Base-by-base conservation (phyloP, 2,888 invertebrate species). In the Tubiluchus corallicola region DNA sequence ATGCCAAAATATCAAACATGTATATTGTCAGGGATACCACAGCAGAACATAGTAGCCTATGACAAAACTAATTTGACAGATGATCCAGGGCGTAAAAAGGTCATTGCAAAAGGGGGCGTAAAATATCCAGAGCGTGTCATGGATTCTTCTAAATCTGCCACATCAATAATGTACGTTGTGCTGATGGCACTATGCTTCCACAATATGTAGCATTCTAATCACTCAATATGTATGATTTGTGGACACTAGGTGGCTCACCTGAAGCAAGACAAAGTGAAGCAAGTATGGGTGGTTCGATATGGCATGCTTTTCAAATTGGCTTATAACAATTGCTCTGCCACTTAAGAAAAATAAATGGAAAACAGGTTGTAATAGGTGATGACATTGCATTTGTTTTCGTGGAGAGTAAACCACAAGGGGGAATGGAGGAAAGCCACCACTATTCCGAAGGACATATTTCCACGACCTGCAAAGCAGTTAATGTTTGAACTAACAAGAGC, bases 191-290 rank as follows among this genome's bases (percentile, higher is more conserved):
- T 38, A 17, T 61, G 2, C 49, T 65, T 20, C 63, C 64, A 3
- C 53, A 54, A 18, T 67, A 65, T 50, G 59, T 65, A 3, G 61
- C 64, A 0, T 66, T 66, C 49, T 68, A 66, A 52, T 53, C 63
- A 2, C 51, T 53, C 45, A 43, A 62, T 46, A 37, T 66, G n/a
- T 63, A 58, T 51, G 48, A 56, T 38, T 55, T 58, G 4, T 68
- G 67, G 66, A 56, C 52, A 18, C 17, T 50, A 16, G 47, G 52
- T 64, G 17, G 54, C 54, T 40, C 48, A 50, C 45, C 47, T 62
- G 17, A 19, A 43, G 38, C 46, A 54, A 15, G 51, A 50, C 45
- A 29, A 43, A 19, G 61, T 59, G 2, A 53, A 37, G 42, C 63
- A 63, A 51, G 51, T 57, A 18, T 20, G 64, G 3, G 56, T 65